Base-by-base conservation (phyloP, 2,888 invertebrate species). In the Lacanobia oleracea region DNA sequence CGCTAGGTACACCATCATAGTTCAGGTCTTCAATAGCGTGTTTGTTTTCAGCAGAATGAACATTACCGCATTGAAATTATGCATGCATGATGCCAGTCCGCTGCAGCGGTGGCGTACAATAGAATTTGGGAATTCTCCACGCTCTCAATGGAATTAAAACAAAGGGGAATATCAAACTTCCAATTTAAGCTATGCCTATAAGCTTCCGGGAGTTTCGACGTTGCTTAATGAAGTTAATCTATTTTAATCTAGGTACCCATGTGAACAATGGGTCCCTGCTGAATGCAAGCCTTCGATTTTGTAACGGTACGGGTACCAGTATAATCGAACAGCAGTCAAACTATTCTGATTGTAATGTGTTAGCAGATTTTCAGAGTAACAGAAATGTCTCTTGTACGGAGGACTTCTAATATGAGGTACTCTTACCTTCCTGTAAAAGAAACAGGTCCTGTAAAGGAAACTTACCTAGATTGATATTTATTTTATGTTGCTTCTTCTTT, bases 101-200 rank as follows among this genome's bases (percentile, higher is more conserved):
- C 78, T 88, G 86, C 84, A 86, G 77, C 82, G 67, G 75, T 72
- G 72, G 75, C 83, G 73, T 73, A 92, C 93, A 94, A 93, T 93
- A 88, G 92, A 93, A 92, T 93, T 94, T 92, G 88, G 91, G 88
- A 90, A 91, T 91, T 91, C 89, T 73, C 85, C 75, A 75, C 83
- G 85, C 86, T 86, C 86, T 84, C 87, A 85, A 82, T 84, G 82
- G 84, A 82, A 83, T 83, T 91, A 88, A 91, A 92, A 94, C 94
- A 94, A 94, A 92, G 79, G 93, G 79, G 81, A 75, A 75, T 82
- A 75, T 73, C 76, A 71, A 85, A 81, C 80, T 82, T 86, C 75
- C 75, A 77, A 79, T 82, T 56, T 71, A 79, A 81, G 83, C 83
- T 84, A 81, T 80, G 86, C 79, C 82, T 84, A 79, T 83, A 80